Conservation (phyloP, 1,140 invertebrate genomes). For the Drosophila carrolli region DNA sequence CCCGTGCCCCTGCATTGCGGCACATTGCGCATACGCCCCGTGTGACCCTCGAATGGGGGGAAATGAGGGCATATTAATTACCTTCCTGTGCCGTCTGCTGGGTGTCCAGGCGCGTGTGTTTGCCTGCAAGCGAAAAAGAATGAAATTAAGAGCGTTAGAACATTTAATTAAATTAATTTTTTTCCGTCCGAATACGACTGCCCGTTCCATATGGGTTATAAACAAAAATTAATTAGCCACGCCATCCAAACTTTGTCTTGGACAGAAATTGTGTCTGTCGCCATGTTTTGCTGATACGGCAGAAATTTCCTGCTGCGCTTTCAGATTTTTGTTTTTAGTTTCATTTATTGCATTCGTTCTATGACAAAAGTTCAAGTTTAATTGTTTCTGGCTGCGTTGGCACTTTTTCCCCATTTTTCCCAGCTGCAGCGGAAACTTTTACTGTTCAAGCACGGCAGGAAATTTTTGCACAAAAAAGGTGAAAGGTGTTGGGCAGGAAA, state of each 20-base stretch:
- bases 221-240: conserved; percentile 82
- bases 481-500: conserved; percentile 42
- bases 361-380: conserved; percentile 82
- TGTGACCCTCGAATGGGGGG: conserved; percentile 24
- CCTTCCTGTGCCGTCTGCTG: conserved; percentile 77
- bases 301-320: conserved; percentile 60
- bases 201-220: conserved; percentile 58
- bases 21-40: conserved; percentile 60
- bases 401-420: conserved; percentile 45
- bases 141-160: conserved; percentile 46
- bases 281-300: conserved; percentile 73
- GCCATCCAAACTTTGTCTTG: conserved; percentile 48
- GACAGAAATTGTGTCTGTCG: conserved; percentile 44
- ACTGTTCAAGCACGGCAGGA: conserved; percentile 13
- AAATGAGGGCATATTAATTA: conserved; percentile 63
- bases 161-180: conserved; percentile 70
- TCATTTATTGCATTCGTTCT: conserved; percentile 47
- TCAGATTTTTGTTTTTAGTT: conserved; percentile 58
- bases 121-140: conserved; percentile 54
- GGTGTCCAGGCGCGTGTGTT: conserved; percentile 70
- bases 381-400: conserved; percentile 75
- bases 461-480: conserved; percentile 39
- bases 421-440: conserved; percentile 52
- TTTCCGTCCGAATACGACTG: conserved; percentile 24
- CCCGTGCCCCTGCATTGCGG: conserved; percentile 37